These are phyloP conservation scores for Chelon auratus DNA, from an alignment of 2,797 vertebrate species.

Conservation along the genomic window DNA sequence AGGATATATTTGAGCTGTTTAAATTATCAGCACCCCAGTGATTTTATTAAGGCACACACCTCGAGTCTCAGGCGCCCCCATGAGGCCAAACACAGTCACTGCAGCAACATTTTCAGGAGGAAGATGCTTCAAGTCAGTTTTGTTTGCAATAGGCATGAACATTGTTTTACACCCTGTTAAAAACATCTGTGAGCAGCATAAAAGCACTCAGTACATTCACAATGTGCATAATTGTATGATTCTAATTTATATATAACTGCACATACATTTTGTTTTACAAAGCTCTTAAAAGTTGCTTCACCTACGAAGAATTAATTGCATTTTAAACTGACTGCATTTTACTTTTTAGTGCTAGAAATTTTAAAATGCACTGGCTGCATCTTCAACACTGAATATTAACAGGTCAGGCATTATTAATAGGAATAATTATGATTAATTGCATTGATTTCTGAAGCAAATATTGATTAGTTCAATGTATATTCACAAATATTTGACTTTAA, in stretches of 20 bases:
- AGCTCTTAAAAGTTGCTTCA: too few species aligned
- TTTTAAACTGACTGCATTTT: too few species aligned
- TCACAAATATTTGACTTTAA: not conserved
- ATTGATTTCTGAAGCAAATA: not conserved
- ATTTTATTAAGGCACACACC: not conserved
- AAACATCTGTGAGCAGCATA: not conserved
- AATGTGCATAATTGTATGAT: too few species aligned
- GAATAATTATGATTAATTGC: too few species aligned
- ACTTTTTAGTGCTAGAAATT: not conserved
- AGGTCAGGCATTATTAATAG: too few species aligned
- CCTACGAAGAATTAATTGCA: too few species aligned
- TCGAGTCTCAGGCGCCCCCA: not conserved
- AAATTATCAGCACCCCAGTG: not conserved
- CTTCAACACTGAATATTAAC: not conserved
- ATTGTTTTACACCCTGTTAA: not conserved
- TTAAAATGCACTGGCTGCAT: not conserved
- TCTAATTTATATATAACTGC: too few species aligned
- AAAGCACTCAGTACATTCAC: not conserved
- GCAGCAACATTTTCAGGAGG: not conserved
- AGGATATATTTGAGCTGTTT: too few species aligned
- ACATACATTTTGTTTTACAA: too few species aligned
- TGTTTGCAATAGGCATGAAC: not conserved
- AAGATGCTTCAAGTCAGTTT: not conserved
- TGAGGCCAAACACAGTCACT: constrained; percentile 39
- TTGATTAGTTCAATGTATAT: not conserved